Conservation (phyloP, 37 sponge, comb jelly and placozoan species). For the Cliona cf. orientalis region DNA sequence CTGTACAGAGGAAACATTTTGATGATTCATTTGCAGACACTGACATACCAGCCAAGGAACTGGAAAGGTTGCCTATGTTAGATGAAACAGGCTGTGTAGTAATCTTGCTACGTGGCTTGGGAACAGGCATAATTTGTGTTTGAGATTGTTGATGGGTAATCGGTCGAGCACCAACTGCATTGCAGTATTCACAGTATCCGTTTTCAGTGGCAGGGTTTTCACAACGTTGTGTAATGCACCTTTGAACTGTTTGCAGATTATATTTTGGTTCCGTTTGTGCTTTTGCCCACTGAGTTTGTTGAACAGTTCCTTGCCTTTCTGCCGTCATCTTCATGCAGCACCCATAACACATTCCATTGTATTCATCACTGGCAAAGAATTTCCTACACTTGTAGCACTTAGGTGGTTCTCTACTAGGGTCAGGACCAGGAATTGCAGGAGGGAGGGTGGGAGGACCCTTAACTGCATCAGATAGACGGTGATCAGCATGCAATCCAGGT, state of each 20-base stretch:
- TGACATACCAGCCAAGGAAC: neutral
- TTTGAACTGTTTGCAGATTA: neutral
- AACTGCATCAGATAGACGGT: neutral
- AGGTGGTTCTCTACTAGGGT: neutral
- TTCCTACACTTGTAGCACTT: slow-evolving; percentile 54
- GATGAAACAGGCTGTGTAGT: neutral
- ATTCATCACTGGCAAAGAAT: slow-evolving; percentile 39
- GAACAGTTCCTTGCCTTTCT: neutral
- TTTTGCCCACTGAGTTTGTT: neutral
- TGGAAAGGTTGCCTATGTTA: neutral
- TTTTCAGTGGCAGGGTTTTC: neutral
- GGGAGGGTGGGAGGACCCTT: neutral
- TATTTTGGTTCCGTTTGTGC: neutral
- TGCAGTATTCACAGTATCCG: neutral
- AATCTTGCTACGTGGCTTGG: slow-evolving; percentile 6
- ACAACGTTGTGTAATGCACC: neutral
- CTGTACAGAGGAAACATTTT: neutral
- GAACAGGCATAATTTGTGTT: neutral
- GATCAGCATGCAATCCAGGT: neutral
- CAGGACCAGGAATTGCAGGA: neutral
- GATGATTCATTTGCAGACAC: neutral
- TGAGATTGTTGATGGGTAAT: neutral
- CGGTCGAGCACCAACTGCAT: neutral
- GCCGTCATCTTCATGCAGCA: slow-evolving; percentile 52
- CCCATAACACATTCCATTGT: slow-evolving; percentile 46